Evolutionary conservation across 2,113 vertebrate genomes (phyloP).

Genomic region (Lepisosteus oculatus): DNA sequence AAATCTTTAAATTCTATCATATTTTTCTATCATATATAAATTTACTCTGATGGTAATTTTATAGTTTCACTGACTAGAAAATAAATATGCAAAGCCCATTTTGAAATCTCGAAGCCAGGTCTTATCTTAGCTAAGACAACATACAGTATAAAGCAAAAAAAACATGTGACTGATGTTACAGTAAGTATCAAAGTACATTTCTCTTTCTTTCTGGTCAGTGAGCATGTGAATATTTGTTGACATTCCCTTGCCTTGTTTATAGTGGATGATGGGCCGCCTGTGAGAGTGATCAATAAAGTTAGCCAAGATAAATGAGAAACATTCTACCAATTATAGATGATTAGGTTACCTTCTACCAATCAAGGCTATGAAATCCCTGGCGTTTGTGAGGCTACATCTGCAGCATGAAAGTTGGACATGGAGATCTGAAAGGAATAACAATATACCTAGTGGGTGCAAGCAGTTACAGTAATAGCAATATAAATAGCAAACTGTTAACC

Average conservation of each 20-base stretch:
- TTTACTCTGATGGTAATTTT: no score
- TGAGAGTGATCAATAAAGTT: slow-evolving; percentile 37
- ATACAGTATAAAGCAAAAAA: no score
- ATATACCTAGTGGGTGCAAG: slow-evolving; percentile 47
- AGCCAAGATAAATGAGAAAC: slow-evolving; percentile 54
- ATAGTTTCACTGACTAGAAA: no score
- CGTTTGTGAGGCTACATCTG: slow-evolving; percentile 54
- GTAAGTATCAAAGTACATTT: not conserved
- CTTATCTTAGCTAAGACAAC: no score
- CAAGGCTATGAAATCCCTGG: slow-evolving; percentile 54
- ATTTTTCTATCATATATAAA: no score
- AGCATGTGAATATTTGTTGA: slow-evolving; percentile 37
- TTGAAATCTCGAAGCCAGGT: no score
- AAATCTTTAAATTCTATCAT: no score
- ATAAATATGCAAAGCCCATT: no score
- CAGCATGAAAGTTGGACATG: slow-evolving; percentile 43
- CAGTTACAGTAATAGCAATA: slow-evolving; percentile 41
- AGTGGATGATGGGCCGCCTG: slow-evolving; percentile 30
- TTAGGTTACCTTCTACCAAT: slow-evolving; percentile 58
- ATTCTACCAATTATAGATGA: slow-evolving; percentile 57
- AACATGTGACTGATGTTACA: not conserved
- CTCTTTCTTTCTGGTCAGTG: slow-evolving; percentile 24
- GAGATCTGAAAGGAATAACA: slow-evolving; percentile 52
- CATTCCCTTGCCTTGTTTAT: slow-evolving; percentile 33
- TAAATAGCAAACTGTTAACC: slow-evolving; percentile 45